These are phyloP conservation scores for Brassicogethes aeneus DNA, from an alignment of 2,888 invertebrate species.

Conservation along the genomic window DNA sequence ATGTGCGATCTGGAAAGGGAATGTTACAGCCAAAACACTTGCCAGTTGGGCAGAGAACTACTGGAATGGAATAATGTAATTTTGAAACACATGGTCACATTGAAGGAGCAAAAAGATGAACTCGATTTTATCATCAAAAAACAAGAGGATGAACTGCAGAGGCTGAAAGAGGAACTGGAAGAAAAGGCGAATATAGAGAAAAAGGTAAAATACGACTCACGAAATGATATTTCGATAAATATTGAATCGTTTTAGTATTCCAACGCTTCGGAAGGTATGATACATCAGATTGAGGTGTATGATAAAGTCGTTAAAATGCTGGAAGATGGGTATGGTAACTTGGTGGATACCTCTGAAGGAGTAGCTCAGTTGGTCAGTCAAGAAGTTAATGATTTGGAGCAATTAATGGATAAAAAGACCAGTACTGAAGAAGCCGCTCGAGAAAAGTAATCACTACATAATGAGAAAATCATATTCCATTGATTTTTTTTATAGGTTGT, in stretches of 20 bases:
- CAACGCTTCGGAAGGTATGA: too few species aligned
- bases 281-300: background rate
- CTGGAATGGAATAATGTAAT: background rate
- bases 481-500: too few species aligned
- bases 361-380: background rate
- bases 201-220: too few species aligned
- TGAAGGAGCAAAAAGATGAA: background rate
- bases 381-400: background rate
- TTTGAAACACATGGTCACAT: background rate
- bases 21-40: background rate
- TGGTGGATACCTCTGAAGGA: background rate
- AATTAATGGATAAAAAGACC: slow-evolving; percentile 1
- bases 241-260: too few species aligned
- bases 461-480: too few species aligned
- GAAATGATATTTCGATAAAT: too few species aligned
- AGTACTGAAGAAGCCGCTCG: slow-evolving; percentile 1
- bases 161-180: background rate
- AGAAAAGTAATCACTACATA: too few species aligned
- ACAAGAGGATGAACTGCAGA: background rate
- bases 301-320: background rate
- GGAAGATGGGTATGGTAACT: background rate
- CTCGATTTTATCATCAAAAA: background rate
- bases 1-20: background rate
- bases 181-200: background rate
- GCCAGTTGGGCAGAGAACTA: background rate